These are phyloP conservation scores for Oxytorus armatus DNA, from an alignment of 2,888 invertebrate genomes.

Conservation along the genomic window DNA sequence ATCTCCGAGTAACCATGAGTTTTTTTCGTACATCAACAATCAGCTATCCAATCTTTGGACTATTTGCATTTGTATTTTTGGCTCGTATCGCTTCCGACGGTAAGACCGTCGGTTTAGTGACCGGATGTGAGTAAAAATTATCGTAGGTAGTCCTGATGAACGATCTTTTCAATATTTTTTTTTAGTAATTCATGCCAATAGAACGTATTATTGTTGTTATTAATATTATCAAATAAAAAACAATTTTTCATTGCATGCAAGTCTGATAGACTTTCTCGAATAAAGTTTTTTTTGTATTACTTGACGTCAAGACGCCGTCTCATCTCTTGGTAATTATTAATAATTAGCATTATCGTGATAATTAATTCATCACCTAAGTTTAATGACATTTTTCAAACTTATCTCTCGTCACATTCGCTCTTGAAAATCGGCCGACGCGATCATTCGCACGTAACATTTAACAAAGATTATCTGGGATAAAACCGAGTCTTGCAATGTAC, in stretches of 20 bases:
- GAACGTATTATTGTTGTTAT: too few relatives aligned
- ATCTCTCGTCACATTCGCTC: too few relatives aligned
- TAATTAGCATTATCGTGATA: neutral
- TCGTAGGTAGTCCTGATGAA: neutral
- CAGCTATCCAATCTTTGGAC: constrained; percentile 20
- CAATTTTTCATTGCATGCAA: too few relatives aligned
- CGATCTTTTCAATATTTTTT: neutral
- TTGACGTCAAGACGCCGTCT: too few relatives aligned
- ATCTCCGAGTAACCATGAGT: constrained; percentile 5
- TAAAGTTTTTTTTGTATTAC: too few relatives aligned
- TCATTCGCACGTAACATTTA: constrained; percentile 35
- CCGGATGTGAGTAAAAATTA: constrained; percentile 29
- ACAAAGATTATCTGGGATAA: constrained; percentile 28
- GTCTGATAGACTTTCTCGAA: too few relatives aligned
- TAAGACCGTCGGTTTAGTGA: neutral
- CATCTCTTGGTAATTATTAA: neutral
- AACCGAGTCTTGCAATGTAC: constrained; percentile 31
- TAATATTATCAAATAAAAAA: too few relatives aligned
- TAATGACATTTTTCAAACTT: neutral
- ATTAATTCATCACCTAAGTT: neutral
- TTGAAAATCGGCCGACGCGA: too few relatives aligned
- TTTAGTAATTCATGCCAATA: neutral
- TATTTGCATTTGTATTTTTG: constrained; percentile 34
- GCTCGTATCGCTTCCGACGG: constrained; percentile 25
- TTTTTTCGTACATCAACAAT: constrained; percentile 3